These are phyloP conservation scores for Caenorhabditis plicata DNA, from an alignment of 2,888 invertebrate species.

Conservation along the genomic window DNA sequence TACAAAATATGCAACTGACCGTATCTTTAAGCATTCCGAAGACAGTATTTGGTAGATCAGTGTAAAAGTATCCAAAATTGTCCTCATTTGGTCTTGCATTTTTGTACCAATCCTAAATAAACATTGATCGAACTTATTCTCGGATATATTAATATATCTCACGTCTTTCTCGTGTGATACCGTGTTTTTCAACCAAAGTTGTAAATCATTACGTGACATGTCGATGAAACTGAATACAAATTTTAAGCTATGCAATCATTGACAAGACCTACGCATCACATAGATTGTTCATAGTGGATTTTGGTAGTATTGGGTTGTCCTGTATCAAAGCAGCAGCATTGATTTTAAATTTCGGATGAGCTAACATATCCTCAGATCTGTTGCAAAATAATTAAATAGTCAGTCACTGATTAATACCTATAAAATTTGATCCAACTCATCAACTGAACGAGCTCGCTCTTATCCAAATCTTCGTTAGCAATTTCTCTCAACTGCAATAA, in stretches of 20 bases:
- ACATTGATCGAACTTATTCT: not conserved
- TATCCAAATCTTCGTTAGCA: conserved; percentile 84
- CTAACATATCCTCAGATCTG: conserved; percentile 81
- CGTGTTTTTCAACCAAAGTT: conserved; percentile 93
- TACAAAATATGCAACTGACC: conserved; percentile 69
- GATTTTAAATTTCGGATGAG: conserved; percentile 77
- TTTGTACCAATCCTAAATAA: conserved; percentile 79
- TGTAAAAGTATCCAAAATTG: conserved; percentile 81
- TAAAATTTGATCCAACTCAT: conserved; percentile 93
- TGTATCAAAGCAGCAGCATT: conserved; percentile 72
- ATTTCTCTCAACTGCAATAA: conserved; percentile 78
- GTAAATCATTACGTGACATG: conserved; percentile 66
- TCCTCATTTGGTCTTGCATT: conserved; percentile 77
- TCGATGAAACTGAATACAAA: conserved; percentile 54
- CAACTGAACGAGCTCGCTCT: conserved; percentile 92
- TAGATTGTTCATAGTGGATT: conserved; percentile 77
- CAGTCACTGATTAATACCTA: conserved; percentile 34
- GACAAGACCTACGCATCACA: conserved; percentile 70
- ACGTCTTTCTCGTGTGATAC: conserved; percentile 82
- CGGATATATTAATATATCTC: conserved; percentile 13
- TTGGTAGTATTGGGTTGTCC: conserved; percentile 77
- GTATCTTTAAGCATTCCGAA: conserved; percentile 99
- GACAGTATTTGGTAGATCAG: conserved; percentile 90
- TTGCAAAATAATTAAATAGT: conserved; percentile 21
- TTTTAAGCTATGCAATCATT: not conserved